Conservation (phyloP, 1,140 invertebrate species). For the Pararge aegeria region DNA sequence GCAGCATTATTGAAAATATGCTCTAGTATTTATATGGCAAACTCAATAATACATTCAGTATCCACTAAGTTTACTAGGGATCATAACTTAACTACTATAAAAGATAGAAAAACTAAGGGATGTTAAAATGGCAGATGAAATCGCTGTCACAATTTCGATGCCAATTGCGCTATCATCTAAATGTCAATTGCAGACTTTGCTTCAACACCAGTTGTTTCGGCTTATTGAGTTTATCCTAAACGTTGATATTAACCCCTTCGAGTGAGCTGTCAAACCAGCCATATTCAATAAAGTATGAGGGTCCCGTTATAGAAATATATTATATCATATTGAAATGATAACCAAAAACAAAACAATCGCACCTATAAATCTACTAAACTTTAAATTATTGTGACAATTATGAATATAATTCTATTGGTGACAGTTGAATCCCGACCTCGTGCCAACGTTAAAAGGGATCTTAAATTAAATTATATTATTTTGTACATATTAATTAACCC, state of each 20-base stretch:
- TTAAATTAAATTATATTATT: conserved; percentile 77
- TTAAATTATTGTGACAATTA: conserved; percentile 66
- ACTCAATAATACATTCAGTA: not conserved
- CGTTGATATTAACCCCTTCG: conserved; percentile 77
- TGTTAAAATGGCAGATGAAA: conserved; percentile 14
- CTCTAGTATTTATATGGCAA: conserved; percentile 1
- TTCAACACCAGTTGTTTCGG: conserved; percentile 75
- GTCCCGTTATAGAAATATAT: conserved; percentile 56
- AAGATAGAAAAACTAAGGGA: not conserved
- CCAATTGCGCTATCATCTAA: conserved; percentile 61
- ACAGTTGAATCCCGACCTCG: conserved; percentile 70
- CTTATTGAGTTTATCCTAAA: conserved; percentile 77
- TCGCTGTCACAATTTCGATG: conserved; percentile 42
- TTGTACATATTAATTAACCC: conserved; percentile 79
- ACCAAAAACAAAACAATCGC: conserved; percentile 61
- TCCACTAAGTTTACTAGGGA: too few species aligned
- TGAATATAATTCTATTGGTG: conserved; percentile 68
- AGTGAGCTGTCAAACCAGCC: conserved; percentile 71
- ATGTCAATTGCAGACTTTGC: conserved; percentile 75
- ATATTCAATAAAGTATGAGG: conserved; percentile 67
- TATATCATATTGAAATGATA: conserved; percentile 54
- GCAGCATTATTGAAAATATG: conserved; percentile 18
- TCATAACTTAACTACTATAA: not conserved
- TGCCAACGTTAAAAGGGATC: conserved; percentile 67
- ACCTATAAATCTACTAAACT: conserved; percentile 64